These are phyloP conservation scores for Coryphaenoides rupestris DNA, from an alignment of 2,113 vertebrate species.

Conservation along the genomic window DNA sequence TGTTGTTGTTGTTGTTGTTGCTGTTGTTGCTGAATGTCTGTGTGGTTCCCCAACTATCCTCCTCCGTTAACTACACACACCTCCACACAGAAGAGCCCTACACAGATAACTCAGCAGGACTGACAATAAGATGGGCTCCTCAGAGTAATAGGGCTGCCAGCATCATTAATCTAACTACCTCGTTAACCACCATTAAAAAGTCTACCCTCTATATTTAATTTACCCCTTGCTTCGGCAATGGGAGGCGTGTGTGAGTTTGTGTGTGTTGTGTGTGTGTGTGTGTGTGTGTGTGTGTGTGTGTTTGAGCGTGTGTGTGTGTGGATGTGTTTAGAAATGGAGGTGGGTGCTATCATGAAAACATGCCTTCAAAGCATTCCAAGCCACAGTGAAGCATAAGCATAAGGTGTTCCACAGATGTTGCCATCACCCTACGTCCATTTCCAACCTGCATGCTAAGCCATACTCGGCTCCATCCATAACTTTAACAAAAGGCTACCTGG, in stretches of 20 bases:
- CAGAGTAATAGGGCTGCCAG: conserved; percentile 40
- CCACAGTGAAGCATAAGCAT: conserved; percentile 11
- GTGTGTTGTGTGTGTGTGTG: no score
- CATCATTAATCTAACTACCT: conserved; percentile 57
- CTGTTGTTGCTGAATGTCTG: no score
- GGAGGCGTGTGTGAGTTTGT: conserved; percentile 20
- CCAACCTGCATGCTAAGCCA: no score
- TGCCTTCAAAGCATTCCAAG: conserved; percentile 25
- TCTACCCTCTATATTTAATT: conserved; percentile 52
- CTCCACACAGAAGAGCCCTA: conserved; percentile 10
- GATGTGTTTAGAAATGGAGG: no score
- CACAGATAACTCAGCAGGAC: conserved; percentile 41
- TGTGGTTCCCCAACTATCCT: no score
- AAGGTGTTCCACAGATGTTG: no score
- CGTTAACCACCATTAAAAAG: conserved; percentile 62
- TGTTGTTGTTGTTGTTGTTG: no score
- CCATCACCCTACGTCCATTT: no score
- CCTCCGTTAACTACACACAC: neutral
- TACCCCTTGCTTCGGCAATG: conserved; percentile 14
- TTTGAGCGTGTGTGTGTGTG: no score
- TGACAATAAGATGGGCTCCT: conserved; percentile 58
- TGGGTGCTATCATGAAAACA: conserved; percentile 31
- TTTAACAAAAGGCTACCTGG: no score
- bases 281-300: no score
- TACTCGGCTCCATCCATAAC: no score